Evolutionary conservation across 2,888 invertebrate genomes (phyloP).

Genomic region (Drosophila picticornis): DNA sequence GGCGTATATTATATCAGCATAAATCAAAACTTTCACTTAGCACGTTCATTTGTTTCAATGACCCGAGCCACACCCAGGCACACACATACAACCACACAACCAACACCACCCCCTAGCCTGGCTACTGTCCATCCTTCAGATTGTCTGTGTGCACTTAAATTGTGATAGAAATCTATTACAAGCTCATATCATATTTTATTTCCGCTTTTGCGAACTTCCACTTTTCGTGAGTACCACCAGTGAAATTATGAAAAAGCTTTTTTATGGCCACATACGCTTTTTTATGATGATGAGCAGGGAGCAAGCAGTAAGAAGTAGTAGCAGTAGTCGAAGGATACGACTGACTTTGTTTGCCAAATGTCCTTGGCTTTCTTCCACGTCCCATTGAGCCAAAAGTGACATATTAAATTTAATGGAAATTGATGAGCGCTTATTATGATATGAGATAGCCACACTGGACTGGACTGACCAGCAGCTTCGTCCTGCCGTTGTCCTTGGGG

Average conservation of each 20-base stretch:
- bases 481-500: constrained; percentile 26
- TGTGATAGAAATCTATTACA: constrained; percentile 83
- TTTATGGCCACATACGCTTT: constrained; percentile 77
- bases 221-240: constrained; percentile 37
- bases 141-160: constrained; percentile 54
- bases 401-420: constrained; percentile 85
- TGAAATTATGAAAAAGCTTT: constrained; percentile 84
- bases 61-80: constrained; percentile 37
- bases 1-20: constrained; percentile 77
- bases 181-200: constrained; percentile 81
- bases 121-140: constrained; percentile 13
- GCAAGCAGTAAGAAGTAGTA: constrained; percentile 11
- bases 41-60: constrained; percentile 81
- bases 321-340: constrained; percentile 1
- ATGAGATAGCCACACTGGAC: constrained; percentile 70
- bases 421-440: constrained; percentile 84
- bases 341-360: constrained; percentile 36
- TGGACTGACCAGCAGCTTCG: constrained; percentile 16
- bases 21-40: constrained; percentile 83
- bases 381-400: constrained; percentile 74
- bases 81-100: neutral
- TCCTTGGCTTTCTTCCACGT: constrained; percentile 39
- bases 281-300: constrained; percentile 59
- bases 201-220: constrained; percentile 60
- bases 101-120: neutral